Percentiles rank a stretch among this genome's conserved stretches.
These are phyloP conservation scores for Sebastolobus altivelis DNA, from an alignment of 2,797 vertebrate genomes.

Conservation along the genomic window DNA sequence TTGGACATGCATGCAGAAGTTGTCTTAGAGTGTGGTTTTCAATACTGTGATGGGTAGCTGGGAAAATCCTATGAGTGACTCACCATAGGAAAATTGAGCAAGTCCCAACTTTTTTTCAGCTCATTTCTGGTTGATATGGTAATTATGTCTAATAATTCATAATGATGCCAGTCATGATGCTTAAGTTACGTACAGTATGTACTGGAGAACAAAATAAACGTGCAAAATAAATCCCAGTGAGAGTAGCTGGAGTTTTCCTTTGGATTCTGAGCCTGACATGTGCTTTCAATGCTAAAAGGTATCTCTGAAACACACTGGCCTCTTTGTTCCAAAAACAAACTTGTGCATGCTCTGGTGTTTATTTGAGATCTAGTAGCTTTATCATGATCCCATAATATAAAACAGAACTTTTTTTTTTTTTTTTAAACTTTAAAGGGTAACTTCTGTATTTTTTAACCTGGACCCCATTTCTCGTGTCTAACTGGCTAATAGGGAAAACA, in stretches of 20 bases:
- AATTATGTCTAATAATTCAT: constrained; percentile 30
- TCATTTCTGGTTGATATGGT: constrained; percentile 18
- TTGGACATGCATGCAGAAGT: constrained; percentile 9
- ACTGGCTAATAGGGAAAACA: too few species aligned
- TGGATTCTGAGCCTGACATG: constrained; percentile 47
- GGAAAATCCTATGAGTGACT: constrained; percentile 24
- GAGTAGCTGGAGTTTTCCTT: constrained; percentile 19
- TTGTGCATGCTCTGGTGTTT: constrained; percentile 29
- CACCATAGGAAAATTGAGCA: constrained; percentile 38
- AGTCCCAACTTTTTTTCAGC: constrained; percentile 7
- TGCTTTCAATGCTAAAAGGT: constrained; percentile 61
- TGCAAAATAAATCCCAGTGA: constrained; percentile 27
- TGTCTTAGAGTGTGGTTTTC: constrained; percentile 25
- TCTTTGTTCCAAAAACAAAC: constrained; percentile 47
- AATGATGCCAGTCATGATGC: background rate
- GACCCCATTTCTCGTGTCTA: too few species aligned
- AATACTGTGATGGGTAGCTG: constrained; percentile 14
- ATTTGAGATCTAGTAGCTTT: constrained; percentile 29
- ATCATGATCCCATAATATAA: constrained; percentile 24
- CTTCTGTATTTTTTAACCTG: background rate
- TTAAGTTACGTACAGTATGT: constrained; percentile 24
- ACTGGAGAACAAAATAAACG: constrained; percentile 4
- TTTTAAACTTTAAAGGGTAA: background rate
- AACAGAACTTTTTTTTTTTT: background rate
- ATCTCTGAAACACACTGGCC: constrained; percentile 53